Conservation (phyloP, 2,888 invertebrate species). For the Allophyes oxyacanthae region DNA sequence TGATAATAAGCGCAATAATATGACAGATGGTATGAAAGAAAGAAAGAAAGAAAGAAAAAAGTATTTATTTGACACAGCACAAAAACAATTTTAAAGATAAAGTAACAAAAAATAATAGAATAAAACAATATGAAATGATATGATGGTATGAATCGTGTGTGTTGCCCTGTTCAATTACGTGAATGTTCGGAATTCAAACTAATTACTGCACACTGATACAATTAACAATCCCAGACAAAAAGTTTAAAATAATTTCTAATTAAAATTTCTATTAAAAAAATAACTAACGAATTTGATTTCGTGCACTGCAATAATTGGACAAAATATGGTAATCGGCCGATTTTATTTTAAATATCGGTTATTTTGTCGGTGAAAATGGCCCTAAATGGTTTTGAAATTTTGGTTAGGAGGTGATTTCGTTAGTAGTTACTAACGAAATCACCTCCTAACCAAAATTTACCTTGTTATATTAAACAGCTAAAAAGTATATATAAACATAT, state of each 20-base stretch:
- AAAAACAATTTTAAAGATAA: too few species aligned
- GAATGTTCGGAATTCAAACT: conserved; percentile 13
- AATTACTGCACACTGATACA: conserved; percentile 33
- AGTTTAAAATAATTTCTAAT: not conserved
- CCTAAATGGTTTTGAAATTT: too few species aligned
- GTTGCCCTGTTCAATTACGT: conserved; percentile 25
- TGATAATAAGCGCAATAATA: conserved; percentile 4
- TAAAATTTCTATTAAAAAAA: conserved; percentile 8
- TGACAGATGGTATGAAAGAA: conserved; percentile 16
- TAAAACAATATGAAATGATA: too few species aligned
- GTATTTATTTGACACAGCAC: too few species aligned
- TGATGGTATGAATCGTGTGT: not conserved
- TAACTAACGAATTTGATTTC: conserved; percentile 7
- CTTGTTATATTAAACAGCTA: conserved; percentile 4
- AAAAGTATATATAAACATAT: too few species aligned
- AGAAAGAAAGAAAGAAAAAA: too few species aligned
- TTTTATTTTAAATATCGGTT: too few species aligned
- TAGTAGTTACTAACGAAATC: too few species aligned
- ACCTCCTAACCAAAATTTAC: not conserved
- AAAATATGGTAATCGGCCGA: conserved; percentile 5
- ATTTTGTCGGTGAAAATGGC: too few species aligned
- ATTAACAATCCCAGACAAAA: conserved; percentile 6
- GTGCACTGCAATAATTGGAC: conserved; percentile 24
- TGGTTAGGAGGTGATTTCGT: too few species aligned
- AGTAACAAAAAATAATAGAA: too few species aligned